These are phyloP conservation scores for Crypturellus tataupa DNA, from an alignment of 2,797 vertebrate genomes.

Conservation along the genomic window DNA sequence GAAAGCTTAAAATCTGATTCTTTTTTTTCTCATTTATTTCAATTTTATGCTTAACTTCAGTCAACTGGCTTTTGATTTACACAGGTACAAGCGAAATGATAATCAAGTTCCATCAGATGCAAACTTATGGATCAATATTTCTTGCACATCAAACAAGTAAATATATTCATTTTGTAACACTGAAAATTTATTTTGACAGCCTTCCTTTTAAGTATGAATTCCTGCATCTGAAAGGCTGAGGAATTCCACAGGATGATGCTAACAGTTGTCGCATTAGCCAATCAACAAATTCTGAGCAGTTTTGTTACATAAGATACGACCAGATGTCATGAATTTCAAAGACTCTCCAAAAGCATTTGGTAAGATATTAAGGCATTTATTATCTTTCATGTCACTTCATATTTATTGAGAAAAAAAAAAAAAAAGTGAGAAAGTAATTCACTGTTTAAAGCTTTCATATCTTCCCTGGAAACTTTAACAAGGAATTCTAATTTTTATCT, in stretches of 20 bases:
- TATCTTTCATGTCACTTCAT: background rate
- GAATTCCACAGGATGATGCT: background rate
- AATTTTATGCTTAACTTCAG: background rate
- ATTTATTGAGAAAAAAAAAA: background rate
- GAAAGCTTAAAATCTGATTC: background rate
- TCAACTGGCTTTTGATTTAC: background rate
- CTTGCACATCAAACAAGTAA: background rate
- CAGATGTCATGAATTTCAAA: background rate
- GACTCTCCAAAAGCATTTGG: background rate
- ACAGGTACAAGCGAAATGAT: background rate
- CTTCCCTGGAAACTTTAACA: background rate
- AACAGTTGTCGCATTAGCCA: background rate
- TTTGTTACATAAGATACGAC: background rate
- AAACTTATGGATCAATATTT: background rate
- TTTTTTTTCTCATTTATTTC: background rate
- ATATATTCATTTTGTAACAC: background rate
- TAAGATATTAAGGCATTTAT: background rate
- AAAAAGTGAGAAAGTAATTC: background rate
- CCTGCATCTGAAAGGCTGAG: background rate
- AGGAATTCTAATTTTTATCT: background rate
- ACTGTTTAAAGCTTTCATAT: background rate
- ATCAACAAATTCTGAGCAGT: background rate
- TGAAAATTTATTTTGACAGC: background rate
- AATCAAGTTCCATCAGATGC: background rate
- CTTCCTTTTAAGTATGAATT: background rate